Evolutionary conservation across 2,888 invertebrate species (phyloP).

Genomic region (Eubasilissa splendida): DNA sequence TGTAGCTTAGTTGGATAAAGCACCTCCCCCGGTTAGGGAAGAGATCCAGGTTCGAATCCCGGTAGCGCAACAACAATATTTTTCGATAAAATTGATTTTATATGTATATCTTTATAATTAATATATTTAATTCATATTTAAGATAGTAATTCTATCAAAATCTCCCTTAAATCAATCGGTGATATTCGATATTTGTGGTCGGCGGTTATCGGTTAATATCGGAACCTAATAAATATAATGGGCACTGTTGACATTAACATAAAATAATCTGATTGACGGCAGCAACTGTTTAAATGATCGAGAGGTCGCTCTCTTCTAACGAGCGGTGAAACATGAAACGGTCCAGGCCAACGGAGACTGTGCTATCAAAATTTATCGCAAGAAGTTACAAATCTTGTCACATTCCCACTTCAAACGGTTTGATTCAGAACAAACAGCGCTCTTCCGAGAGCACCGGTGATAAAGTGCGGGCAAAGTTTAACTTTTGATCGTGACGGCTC

Average conservation of each 20-base stretch:
- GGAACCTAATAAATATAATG: no score
- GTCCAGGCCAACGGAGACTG: background rate
- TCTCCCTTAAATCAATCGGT: no score
- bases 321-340: slow-evolving; percentile 11
- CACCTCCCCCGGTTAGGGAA: no score
- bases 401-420: background rate
- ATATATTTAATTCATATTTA: no score
- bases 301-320: background rate
- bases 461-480: background rate
- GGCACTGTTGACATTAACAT: background rate
- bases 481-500: background rate
- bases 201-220: no score
- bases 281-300: slow-evolving; percentile 5
- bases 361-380: background rate
- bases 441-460: background rate
- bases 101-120: no score
- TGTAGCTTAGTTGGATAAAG: no score
- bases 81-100: no score
- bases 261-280: background rate
- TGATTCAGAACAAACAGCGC: slow-evolving; percentile 11
- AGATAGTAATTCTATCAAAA: no score
- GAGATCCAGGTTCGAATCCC: no score
- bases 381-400: background rate
- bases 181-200: no score
- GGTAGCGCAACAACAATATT: no score